Conservation (phyloP, 2,797 vertebrate genomes). For the Chelidonichthys spinosus region DNA sequence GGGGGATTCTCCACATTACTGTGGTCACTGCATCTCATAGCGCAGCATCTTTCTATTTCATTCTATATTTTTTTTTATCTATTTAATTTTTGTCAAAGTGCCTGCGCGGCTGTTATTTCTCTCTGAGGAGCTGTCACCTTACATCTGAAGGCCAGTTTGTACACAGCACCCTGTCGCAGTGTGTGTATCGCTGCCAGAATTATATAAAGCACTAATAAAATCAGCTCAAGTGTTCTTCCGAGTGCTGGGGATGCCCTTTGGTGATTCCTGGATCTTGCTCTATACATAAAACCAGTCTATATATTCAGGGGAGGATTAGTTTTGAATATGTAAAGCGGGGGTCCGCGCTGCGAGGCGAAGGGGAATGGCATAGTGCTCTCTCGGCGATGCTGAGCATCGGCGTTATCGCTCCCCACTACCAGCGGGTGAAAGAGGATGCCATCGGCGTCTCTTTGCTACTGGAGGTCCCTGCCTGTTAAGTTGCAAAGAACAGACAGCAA, state of each 20-base stretch:
- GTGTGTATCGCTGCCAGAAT: slow-evolving; percentile 89
- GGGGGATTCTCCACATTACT: slow-evolving; percentile 24
- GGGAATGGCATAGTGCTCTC: slow-evolving; percentile 76
- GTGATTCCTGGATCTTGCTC: slow-evolving; percentile 87
- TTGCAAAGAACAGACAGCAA: slow-evolving; percentile 64
- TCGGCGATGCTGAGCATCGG: slow-evolving; percentile 71
- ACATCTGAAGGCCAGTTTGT: slow-evolving; percentile 91
- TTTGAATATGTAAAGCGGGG: slow-evolving; percentile 91
- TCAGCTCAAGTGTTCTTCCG: slow-evolving; percentile 90
- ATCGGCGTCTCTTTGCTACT: slow-evolving; percentile 57
- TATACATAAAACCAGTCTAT: slow-evolving; percentile 91
- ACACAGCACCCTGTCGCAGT: slow-evolving; percentile 78
- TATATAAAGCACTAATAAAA: slow-evolving; percentile 93
- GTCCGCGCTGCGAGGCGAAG: slow-evolving; percentile 85
- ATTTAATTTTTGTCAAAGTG: slow-evolving; percentile 77
- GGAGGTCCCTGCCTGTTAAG: slow-evolving; percentile 65
- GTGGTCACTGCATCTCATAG: slow-evolving; percentile 42
- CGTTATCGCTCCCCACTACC: slow-evolving; percentile 67
- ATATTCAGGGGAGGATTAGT: slow-evolving; percentile 88
- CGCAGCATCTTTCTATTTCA: slow-evolving; percentile 60
- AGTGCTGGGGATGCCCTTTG: slow-evolving; percentile 90
- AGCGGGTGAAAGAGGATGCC: slow-evolving; percentile 70
- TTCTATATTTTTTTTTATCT: slow-evolving; percentile 38
- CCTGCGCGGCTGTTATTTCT: slow-evolving; percentile 83
- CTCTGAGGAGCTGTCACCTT: slow-evolving; percentile 89